Base-by-base conservation (phyloP, 2,888 invertebrate species). In the Cheilosia soror region DNA sequence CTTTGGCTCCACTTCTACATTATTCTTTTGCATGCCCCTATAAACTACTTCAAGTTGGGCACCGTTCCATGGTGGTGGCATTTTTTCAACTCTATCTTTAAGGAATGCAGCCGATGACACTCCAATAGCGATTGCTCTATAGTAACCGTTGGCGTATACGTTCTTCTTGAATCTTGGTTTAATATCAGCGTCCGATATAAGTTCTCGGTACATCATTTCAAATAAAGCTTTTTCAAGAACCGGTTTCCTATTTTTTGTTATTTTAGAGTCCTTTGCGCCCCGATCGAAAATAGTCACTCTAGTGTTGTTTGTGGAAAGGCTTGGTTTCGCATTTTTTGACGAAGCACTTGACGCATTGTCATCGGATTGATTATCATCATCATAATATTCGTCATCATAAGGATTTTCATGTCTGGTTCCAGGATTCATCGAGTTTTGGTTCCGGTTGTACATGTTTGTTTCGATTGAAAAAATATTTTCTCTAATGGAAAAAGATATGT, bases 161-260 rank as follows among this genome's bases (percentile, higher is more conserved):
- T 37, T 49, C 5, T 27, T 5, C 13, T 37, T 29, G 20, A 68
- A 80, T 68, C 55, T 44, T 0, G 80, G 80, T 1, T 27, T 37
- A 0, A 80, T 42, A 0, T 73, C 53, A 1, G 20, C 47, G 7
- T 80, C 68, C 4, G 80, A 73, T 2, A 68, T 53, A 0, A 80
- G 42, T 13, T 80, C 80, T 13, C 9, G 25, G 55, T 62, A 80
- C 66, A 80, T 62, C 66, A 68, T 33, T 20, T 20, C 11, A 40
- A 37, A 57, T 20, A 33, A 20, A 9, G 57, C 57, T 0, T 37
- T 4, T 20, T 20, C 11, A 20, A 37, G 15, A 25, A 40, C 4
- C 27, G 3, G 0, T 27, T 25, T 9, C 13, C 27, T 51, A 2
- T 51, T 9, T 5, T n/a, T 4, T 47, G 11, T 0, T 37, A 37